phyloP scores from a whole-genome alignment of 2,113 vertebrate genomes.

The Cryptomyrus ogoouensis region DNA sequence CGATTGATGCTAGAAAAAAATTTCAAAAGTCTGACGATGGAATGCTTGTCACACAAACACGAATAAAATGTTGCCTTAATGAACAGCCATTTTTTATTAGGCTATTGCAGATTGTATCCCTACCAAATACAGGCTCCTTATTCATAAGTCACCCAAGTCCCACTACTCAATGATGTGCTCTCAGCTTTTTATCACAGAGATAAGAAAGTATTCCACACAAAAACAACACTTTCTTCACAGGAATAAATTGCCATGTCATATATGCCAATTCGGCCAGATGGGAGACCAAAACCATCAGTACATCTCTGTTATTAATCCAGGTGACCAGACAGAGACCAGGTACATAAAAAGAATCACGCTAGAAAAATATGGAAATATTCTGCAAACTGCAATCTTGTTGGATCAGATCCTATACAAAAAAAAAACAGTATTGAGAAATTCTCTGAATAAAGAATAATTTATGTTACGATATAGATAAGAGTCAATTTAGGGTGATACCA shows the following conservation, averaged over 20 bases:
- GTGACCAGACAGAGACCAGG: no score
- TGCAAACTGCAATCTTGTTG: neutral
- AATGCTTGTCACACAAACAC: neutral
- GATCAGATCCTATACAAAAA: neutral
- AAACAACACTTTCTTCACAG: neutral
- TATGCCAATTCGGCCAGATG: neutral
- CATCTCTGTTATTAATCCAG: neutral
- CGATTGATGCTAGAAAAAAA: neutral
- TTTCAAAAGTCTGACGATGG: neutral
- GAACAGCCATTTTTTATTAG: neutral
- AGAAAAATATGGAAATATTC: neutral
- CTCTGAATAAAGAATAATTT: neutral
- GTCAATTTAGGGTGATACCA: neutral
- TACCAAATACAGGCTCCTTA: neutral
- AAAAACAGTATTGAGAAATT: neutral
- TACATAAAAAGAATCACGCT: neutral
- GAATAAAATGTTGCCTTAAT: neutral
- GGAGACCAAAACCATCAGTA: neutral
- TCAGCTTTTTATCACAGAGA: neutral
- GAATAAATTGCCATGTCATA: neutral
- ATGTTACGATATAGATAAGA: neutral
- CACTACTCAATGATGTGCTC: neutral
- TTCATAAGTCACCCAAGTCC: neutral
- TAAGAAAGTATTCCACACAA: conserved; percentile 3
- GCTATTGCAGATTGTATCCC: neutral